phyloP scores from a whole-genome alignment of 2,888 invertebrate genomes.

The Plebejus anna region DNA sequence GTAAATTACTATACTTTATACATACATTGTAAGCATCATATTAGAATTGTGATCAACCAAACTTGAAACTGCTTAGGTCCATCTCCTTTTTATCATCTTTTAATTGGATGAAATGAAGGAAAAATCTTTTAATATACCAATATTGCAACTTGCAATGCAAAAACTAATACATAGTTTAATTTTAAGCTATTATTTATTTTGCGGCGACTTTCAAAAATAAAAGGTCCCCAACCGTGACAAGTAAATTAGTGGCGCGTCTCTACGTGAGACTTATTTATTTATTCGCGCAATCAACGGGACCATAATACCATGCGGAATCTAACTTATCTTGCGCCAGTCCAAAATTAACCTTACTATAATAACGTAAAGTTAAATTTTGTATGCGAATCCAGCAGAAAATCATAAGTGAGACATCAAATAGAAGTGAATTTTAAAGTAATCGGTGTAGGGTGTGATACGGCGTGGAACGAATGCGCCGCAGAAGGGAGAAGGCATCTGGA shows the following conservation, averaged over 20 bases:
- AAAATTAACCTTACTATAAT: conserved; percentile 30
- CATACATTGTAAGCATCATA: neutral
- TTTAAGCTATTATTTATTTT: conserved; percentile 19
- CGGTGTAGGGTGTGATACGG: conserved; percentile 8
- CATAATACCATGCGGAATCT: conserved; percentile 36
- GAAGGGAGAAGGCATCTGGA: conserved; percentile 49
- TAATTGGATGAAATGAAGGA: neutral
- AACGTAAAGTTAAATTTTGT: neutral
- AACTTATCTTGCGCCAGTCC: neutral
- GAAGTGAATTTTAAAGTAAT: conserved; percentile 24
- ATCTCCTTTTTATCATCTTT: neutral
- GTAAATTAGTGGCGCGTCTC: conserved; percentile 51
- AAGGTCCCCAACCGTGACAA: conserved; percentile 45
- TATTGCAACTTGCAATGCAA: neutral
- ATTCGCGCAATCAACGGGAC: conserved; percentile 53
- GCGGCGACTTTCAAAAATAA: conserved; percentile 45
- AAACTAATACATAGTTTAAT: conserved; percentile 3
- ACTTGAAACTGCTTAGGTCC: too few species aligned
- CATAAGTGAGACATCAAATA: conserved; percentile 28
- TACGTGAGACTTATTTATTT: conserved; percentile 48
- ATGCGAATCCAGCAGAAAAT: conserved; percentile 8
- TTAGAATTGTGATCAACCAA: too few species aligned
- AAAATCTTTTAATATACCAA: neutral
- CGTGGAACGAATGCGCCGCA: conserved; percentile 39
- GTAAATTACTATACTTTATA: neutral